A percentile compares a stretch with the other conserved stretches of the same genome.
Evolutionary conservation across 2,888 invertebrate genomes (phyloP).

Genomic region (Mythimna ferrago): DNA sequence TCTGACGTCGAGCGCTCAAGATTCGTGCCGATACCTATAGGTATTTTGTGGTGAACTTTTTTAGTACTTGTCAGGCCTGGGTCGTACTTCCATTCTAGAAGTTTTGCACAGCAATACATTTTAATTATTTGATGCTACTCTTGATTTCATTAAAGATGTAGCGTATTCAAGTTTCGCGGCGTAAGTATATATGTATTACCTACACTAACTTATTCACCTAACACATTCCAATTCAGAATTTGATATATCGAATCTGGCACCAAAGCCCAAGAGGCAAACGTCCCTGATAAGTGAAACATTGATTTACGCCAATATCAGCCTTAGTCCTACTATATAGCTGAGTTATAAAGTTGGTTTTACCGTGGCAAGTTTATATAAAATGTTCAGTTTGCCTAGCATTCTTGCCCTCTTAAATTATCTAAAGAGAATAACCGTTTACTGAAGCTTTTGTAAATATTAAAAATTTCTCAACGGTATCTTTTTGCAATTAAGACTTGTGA

Average conservation of each 20-base stretch:
- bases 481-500: constrained; percentile 62
- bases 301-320: constrained; percentile 50
- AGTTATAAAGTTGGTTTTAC: constrained; percentile 46
- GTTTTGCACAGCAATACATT: too few species aligned
- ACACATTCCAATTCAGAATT: constrained; percentile 42
- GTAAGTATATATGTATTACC: too few species aligned
- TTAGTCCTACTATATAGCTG: constrained; percentile 24
- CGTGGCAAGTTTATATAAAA: constrained; percentile 22
- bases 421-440: constrained; percentile 67
- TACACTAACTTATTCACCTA: constrained; percentile 24
- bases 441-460: constrained; percentile 67
- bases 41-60: too few species aligned
- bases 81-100: too few species aligned
- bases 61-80: too few species aligned
- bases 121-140: too few species aligned
- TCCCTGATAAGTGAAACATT: constrained; percentile 60
- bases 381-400: constrained; percentile 57
- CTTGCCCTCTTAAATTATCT: constrained; percentile 63
- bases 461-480: constrained; percentile 66
- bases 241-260: constrained; percentile 44
- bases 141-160: too few species aligned
- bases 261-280: constrained; percentile 57
- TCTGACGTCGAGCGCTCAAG: too few species aligned
- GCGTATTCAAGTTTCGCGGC: too few species aligned
- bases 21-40: too few species aligned